phyloP scores from a whole-genome alignment of 2,113 vertebrate species.

The Saccopteryx leptura region DNA sequence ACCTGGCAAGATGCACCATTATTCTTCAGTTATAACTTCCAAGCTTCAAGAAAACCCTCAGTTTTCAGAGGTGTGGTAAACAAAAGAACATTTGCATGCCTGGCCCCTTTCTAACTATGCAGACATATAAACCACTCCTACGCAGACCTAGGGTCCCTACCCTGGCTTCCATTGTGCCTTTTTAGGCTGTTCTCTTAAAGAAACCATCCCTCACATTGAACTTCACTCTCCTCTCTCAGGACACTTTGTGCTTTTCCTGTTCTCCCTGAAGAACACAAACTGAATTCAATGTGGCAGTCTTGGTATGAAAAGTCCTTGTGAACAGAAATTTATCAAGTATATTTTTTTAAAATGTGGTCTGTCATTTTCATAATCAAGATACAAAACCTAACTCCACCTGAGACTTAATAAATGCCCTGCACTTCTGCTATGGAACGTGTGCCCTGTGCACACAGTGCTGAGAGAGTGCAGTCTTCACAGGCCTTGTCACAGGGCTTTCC shows the following conservation, averaged over 20 bases:
- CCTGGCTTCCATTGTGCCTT: background rate
- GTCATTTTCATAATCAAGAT: background rate
- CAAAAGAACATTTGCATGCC: background rate
- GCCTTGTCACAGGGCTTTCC: background rate
- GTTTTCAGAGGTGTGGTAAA: conserved; percentile 16
- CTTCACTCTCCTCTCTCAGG: background rate
- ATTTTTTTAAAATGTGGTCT: background rate
- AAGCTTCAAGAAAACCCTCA: background rate
- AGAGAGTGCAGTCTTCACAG: background rate
- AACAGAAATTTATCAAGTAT: background rate
- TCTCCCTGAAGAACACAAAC: background rate
- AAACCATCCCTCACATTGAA: background rate
- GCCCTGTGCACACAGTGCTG: background rate
- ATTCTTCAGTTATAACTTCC: background rate
- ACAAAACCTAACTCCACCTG: background rate
- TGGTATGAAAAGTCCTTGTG: background rate
- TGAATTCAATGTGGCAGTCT: background rate
- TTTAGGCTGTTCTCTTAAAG: background rate
- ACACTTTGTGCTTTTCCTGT: background rate
- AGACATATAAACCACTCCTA: background rate
- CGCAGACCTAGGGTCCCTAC: background rate
- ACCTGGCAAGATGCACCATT: background rate
- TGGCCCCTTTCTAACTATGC: background rate
- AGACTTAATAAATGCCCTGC: background rate
- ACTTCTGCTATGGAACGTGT: background rate